Evolutionary conservation across 2,888 invertebrate species (phyloP).

Genomic region (Falcaria lacertinaria): DNA sequence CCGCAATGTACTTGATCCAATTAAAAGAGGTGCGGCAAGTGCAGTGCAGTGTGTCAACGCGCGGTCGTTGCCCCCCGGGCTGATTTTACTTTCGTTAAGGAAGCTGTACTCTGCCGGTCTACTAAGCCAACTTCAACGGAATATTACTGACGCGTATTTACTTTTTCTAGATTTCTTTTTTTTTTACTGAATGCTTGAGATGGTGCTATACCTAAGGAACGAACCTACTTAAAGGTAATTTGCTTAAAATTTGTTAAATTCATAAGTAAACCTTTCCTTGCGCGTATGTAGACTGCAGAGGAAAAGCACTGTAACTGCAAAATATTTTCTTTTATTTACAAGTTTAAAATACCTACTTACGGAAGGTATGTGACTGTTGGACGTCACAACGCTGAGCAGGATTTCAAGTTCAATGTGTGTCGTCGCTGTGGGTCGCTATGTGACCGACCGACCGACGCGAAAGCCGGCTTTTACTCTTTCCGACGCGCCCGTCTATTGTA

Average conservation of each 20-base stretch:
- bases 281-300: too few species aligned
- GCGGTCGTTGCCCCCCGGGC: conserved; percentile 62
- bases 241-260: too few species aligned
- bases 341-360: not conserved
- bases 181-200: too few species aligned
- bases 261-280: too few species aligned
- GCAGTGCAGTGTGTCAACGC: conserved; percentile 66
- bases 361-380: conserved; percentile 25
- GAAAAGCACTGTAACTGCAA: too few species aligned
- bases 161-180: not conserved
- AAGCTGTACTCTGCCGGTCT: not conserved
- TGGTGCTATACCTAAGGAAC: not conserved
- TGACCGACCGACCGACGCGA: conserved; percentile 55
- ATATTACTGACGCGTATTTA: conserved; percentile 30
- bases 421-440: conserved; percentile 64
- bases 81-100: conserved; percentile 73
- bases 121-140: not conserved
- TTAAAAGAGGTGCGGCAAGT: conserved; percentile 26
- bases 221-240: too few species aligned
- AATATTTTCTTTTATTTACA: too few species aligned
- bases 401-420: conserved; percentile 65
- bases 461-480: conserved; percentile 67
- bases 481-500: conserved; percentile 34
- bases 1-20: conserved; percentile 6
- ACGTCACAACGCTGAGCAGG: conserved; percentile 47